Conservation (phyloP, 2,888 invertebrate genomes). For the Sericinus montela region DNA sequence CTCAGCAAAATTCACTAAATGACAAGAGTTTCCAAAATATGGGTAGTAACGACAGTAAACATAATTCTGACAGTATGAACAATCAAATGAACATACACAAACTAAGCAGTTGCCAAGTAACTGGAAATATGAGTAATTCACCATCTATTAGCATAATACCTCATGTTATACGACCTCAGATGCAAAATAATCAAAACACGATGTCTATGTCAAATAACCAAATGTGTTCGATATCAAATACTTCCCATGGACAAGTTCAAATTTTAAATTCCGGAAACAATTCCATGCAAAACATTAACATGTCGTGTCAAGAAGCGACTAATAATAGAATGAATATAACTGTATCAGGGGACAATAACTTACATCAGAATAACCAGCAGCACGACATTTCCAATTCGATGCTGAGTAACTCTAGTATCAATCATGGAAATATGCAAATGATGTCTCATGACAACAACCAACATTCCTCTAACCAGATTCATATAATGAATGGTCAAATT, state of each 20-base stretch:
- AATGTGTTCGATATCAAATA: conserved; percentile 62
- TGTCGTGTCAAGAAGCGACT: conserved; percentile 62
- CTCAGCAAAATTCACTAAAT: conserved; percentile 64
- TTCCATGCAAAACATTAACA: conserved; percentile 61
- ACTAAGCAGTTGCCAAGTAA: conserved; percentile 67
- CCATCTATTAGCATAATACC: conserved; percentile 69
- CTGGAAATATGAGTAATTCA: conserved; percentile 49
- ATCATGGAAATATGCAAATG: conserved; percentile 64
- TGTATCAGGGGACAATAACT: conserved; percentile 47
- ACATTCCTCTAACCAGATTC: conserved; percentile 62
- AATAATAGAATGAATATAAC: conserved; percentile 58
- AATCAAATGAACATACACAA: conserved; percentile 63
- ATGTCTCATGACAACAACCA: conserved; percentile 61
- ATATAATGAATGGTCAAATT: conserved; percentile 73
- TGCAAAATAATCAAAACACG: conserved; percentile 60
- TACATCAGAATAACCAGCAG: conserved; percentile 53
- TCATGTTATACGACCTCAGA: conserved; percentile 57
- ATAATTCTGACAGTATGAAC: conserved; percentile 47
- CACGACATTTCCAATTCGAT: conserved; percentile 51
- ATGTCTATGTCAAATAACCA: conserved; percentile 56
- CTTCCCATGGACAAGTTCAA: conserved; percentile 60
- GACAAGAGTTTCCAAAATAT: conserved; percentile 70
- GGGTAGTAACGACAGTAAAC: conserved; percentile 60
- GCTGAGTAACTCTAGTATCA: conserved; percentile 50
- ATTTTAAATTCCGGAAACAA: conserved; percentile 64